Conservation (phyloP, 2,113 vertebrate species). For the Phalacrocorax carbo region DNA sequence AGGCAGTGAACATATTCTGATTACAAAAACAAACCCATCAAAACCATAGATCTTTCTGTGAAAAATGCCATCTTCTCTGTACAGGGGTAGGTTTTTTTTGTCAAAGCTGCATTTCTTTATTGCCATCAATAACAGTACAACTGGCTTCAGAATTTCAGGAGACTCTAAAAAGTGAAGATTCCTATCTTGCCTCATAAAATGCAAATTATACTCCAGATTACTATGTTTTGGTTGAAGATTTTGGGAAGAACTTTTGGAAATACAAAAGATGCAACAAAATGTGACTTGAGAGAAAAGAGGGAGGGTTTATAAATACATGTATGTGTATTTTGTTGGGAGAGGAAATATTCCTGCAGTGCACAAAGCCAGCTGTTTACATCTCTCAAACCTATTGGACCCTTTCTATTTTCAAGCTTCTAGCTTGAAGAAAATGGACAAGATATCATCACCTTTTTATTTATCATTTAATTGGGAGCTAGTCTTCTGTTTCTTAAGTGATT, state of each 20-base stretch:
- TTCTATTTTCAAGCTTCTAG: background rate
- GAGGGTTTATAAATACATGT: fast-evolving
- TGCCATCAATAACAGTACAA: background rate
- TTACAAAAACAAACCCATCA: background rate
- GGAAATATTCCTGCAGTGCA: background rate
- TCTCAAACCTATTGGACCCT: background rate
- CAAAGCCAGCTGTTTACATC: background rate
- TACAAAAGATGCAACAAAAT: background rate
- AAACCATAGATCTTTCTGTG: background rate
- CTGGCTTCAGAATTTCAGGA: background rate
- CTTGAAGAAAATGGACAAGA: background rate
- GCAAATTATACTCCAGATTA: background rate
- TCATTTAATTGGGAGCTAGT: background rate
- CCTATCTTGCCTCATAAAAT: background rate
- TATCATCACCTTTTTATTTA: background rate
- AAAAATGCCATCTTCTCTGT: background rate
- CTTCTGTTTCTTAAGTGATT: background rate
- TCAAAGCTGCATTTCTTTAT: background rate
- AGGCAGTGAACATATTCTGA: background rate
- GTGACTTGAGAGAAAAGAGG: background rate
- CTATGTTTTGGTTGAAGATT: background rate
- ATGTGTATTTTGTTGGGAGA: background rate
- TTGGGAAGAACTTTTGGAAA: background rate
- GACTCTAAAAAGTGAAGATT: background rate
- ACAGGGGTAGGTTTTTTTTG: background rate